Base-by-base conservation (phyloP, 2,888 invertebrate species). In the Piscicola geometra region DNA sequence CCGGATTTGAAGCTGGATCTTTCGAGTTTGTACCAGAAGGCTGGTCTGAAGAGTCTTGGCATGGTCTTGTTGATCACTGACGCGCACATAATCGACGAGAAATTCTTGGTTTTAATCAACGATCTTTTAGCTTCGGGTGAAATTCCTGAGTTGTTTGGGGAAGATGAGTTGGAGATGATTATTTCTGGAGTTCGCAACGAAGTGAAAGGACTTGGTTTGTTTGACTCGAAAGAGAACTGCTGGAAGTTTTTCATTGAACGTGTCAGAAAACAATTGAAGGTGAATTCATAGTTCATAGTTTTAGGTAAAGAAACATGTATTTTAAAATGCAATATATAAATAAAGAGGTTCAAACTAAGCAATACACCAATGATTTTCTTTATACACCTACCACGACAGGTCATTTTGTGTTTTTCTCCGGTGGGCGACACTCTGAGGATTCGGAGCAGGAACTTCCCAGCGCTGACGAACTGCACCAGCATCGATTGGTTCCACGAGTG, bases 401-500 rank as follows among this genome's bases (percentile, higher is more conserved):
- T 96, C 56, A 94, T 97, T n/a, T 87, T 97, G 28, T 97, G 96
- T 84, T 97, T 97, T 86, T 97, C 96, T 15, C 97, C 97, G 0
- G 96, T 97, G 67, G 97, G 97, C 18, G 93, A 93, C 21, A 95
- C 95, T 0, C 88, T 97, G 25, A 81, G 97, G 82, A 92, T 96
- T 41, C 89, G 96, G 79, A 92, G 94, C 33, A 89, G 97, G 81
- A 96, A 96, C 87, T 97, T 97, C 85, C 97, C 97, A 0, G 95
- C 96, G 12, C 90, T 97, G 78, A 93, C 94, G 79, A 97, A 94
- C 86, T 93, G 94, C 82, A 94, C 96, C 5, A 91, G 92, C 74
- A 94, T 96, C 79, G 94, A 97, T 85, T 97, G 97, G 96, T 97
- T 97, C 86, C 96, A 97, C 84, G 96, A 96, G 85, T 97, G 97